These are phyloP conservation scores for Palythoa grandis DNA, from an alignment of 92 coral and sea anemone genomes.

Conservation along the genomic window DNA sequence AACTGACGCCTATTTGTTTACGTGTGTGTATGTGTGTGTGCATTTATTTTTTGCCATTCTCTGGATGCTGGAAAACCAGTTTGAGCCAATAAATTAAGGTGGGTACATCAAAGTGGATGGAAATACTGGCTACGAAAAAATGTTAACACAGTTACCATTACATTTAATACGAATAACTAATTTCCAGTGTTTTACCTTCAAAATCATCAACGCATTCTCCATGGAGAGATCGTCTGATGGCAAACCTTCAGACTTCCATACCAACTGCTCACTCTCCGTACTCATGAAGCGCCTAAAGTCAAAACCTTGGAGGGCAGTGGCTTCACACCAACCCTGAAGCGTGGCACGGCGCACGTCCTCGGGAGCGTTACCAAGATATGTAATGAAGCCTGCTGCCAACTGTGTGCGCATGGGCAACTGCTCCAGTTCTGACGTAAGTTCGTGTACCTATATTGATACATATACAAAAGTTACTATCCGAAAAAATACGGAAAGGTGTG, in stretches of 20 bases:
- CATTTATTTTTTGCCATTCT: no score
- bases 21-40: no score
- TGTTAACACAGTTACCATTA: background rate
- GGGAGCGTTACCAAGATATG: slow-evolving; percentile 97
- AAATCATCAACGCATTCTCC: slow-evolving; percentile 96
- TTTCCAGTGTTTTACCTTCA: slow-evolving; percentile 67
- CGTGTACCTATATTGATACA: slow-evolving; percentile 76
- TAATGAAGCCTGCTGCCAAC: slow-evolving; percentile 97
- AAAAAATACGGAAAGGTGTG: background rate
- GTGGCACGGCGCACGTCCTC: slow-evolving; percentile 93
- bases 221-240: slow-evolving; percentile 98
- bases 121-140: background rate
- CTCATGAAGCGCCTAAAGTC: slow-evolving; percentile 99
- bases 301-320: slow-evolving; percentile 87
- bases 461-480: background rate
- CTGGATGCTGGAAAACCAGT: no score
- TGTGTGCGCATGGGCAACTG: slow-evolving; percentile 96
- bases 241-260: slow-evolving; percentile 98
- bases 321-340: slow-evolving; percentile 94
- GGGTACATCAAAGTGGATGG: background rate
- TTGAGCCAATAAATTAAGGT: no score
- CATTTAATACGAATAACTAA: background rate
- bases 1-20: no score
- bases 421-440: slow-evolving; percentile 93
- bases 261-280: slow-evolving; percentile 97